phyloP scores from a whole-genome alignment of 2,888 invertebrate species.

The Pyrrhia umbra region DNA sequence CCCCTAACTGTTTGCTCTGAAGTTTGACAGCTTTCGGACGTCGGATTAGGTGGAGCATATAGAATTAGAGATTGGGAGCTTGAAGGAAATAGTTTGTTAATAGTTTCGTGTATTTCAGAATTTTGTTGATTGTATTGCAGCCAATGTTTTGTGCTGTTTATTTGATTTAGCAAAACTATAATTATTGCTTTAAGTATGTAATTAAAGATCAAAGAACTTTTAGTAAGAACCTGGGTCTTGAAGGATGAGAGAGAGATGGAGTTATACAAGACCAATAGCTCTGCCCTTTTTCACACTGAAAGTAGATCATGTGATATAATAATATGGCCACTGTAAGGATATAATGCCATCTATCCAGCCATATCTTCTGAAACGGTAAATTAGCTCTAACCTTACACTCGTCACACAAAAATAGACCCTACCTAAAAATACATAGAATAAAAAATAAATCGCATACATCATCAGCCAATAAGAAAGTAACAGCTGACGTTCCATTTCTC shows the following conservation, averaged over 20 bases:
- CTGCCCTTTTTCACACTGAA: not conserved
- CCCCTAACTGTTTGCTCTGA: constrained; percentile 32
- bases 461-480: not conserved
- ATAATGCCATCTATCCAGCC: no score
- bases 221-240: not conserved
- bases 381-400: not conserved
- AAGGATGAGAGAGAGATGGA: not conserved
- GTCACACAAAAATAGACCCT: not conserved
- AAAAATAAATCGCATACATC: not conserved
- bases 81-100: constrained; percentile 43
- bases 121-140: constrained; percentile 23
- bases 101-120: constrained; percentile 23
- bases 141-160: constrained; percentile 5
- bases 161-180: constrained; percentile 5
- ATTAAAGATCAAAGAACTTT: not conserved
- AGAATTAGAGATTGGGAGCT: constrained; percentile 47
- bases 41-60: constrained; percentile 55
- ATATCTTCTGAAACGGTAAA: not conserved
- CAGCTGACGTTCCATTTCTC: not conserved
- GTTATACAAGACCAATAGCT: not conserved
- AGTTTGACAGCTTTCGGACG: constrained; percentile 64
- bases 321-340: no score
- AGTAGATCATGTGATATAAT: no score
- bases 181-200: constrained; percentile 4
- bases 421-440: not conserved